These are phyloP conservation scores for Teleiodes luculella DNA, from an alignment of 2,888 invertebrate genomes.

Conservation along the genomic window DNA sequence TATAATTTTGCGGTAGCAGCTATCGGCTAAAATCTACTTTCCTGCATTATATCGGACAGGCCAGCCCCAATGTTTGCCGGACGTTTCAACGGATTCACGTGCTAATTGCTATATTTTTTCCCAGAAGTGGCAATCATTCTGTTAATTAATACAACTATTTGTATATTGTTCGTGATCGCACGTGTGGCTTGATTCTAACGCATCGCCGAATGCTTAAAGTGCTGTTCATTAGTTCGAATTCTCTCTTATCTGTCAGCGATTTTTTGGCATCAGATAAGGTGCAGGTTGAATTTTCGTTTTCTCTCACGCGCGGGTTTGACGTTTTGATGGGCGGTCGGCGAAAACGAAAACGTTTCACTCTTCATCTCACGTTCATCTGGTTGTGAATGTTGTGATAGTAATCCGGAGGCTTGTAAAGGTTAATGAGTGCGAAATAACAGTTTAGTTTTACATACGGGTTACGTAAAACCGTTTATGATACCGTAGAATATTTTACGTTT, in stretches of 20 bases:
- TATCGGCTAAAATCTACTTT: constrained; percentile 5
- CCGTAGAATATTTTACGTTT: too few species aligned
- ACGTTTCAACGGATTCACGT: constrained; percentile 38
- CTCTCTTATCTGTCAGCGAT: background rate
- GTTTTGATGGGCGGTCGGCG: background rate
- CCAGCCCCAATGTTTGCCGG: constrained; percentile 31
- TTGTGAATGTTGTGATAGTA: constrained; percentile 1
- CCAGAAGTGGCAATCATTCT: constrained; percentile 23
- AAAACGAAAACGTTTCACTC: constrained; percentile 1
- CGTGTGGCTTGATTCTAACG: constrained; percentile 1
- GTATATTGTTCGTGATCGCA: constrained; percentile 19
- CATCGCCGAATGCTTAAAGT: background rate
- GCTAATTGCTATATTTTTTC: constrained; percentile 33
- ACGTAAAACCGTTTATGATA: too few species aligned
- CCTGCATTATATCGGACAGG: constrained; percentile 11
- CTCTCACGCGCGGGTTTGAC: constrained; percentile 1
- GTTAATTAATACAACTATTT: constrained; percentile 25
- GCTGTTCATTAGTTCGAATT: constrained; percentile 5
- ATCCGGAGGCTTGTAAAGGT: constrained; percentile 1
- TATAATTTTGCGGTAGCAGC: background rate
- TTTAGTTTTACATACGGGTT: too few species aligned
- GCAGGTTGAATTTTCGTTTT: constrained; percentile 5
- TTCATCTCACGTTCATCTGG: constrained; percentile 3
- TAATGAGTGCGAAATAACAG: background rate
- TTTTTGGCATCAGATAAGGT: background rate